A percentile compares a stretch with the other conserved stretches of the same genome.
Evolutionary conservation across 2,113 vertebrate species (phyloP).

Genomic region (Sciurus niger): DNA sequence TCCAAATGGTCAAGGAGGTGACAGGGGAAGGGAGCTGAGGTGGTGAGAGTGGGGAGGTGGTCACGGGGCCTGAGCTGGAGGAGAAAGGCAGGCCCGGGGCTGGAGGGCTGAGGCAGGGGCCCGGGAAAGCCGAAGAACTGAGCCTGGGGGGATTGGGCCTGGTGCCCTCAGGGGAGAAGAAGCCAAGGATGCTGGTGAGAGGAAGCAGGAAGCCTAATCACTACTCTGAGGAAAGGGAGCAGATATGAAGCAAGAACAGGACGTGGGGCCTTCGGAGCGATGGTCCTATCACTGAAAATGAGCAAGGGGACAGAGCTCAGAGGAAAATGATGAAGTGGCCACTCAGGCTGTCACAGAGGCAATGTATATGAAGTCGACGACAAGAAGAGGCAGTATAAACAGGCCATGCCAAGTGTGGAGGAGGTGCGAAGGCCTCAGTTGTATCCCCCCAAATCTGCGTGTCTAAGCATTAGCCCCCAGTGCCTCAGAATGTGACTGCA

Average conservation of each 20-base stretch:
- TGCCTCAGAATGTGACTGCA: not conserved
- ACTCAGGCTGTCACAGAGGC: not conserved
- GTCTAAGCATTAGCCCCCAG: not conserved
- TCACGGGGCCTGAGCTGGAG: not conserved
- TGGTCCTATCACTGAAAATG: not conserved
- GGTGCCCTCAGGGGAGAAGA: not conserved
- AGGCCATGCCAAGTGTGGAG: not conserved
- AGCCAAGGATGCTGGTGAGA: not conserved
- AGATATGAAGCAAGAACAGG: not conserved
- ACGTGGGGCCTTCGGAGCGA: too few relatives aligned
- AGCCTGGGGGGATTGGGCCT: too few relatives aligned
- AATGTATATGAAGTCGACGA: too few relatives aligned
- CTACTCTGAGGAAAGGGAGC: not conserved
- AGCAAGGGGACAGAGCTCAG: not conserved
- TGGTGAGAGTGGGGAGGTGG: not conserved
- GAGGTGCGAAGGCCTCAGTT: fast-evolving
- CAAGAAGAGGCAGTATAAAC: not conserved
- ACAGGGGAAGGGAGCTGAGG: not conserved
- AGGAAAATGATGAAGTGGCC: not conserved
- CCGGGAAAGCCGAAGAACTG: too few relatives aligned
- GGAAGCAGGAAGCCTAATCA: not conserved
- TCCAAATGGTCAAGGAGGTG: not conserved
- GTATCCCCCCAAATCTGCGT: not conserved
- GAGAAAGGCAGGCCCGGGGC: not conserved
- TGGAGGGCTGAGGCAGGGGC: not conserved